A percentile compares a stretch with the other conserved stretches of the same genome.
Evolutionary conservation across 1,140 invertebrate species (phyloP).

Genomic region (Papilio helenus): DNA sequence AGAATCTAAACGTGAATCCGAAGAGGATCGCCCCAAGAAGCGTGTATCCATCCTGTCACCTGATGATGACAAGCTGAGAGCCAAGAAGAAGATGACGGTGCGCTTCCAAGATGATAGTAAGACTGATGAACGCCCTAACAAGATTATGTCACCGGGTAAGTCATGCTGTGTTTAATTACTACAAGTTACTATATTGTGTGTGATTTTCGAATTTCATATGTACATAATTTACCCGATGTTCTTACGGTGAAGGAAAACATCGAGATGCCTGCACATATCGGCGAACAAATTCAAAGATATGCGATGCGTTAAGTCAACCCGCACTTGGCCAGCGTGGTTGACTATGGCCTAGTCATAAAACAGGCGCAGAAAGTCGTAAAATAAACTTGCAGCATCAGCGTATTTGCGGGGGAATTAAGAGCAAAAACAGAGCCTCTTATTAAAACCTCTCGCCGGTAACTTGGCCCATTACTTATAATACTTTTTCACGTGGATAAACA

Average conservation of each 20-base stretch:
- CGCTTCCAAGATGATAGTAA: conserved; percentile 77
- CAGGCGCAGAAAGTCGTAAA: conserved; percentile 22
- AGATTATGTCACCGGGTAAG: conserved; percentile 72
- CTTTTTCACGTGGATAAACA: conserved; percentile 60
- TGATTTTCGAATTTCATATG: too few relatives aligned
- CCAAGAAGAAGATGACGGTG: conserved; percentile 80
- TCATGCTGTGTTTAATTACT: conserved; percentile 18
- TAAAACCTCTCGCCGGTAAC: conserved; percentile 55
- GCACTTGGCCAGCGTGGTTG: too few relatives aligned
- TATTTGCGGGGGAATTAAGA: conserved; percentile 31
- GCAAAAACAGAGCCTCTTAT: conserved; percentile 45
- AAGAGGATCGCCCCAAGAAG: conserved; percentile 81
- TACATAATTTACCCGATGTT: too few relatives aligned
- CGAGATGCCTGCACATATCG: too few relatives aligned
- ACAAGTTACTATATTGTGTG: too few relatives aligned
- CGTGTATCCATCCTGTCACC: conserved; percentile 80
- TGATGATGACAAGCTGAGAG: conserved; percentile 70
- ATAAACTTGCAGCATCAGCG: conserved; percentile 22
- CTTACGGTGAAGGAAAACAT: too few relatives aligned
- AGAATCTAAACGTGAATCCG: conserved; percentile 58
- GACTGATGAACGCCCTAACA: conserved; percentile 68
- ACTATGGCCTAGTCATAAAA: too few relatives aligned
- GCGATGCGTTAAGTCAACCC: too few relatives aligned
- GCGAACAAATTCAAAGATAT: too few relatives aligned
- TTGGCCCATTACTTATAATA: conserved; percentile 60